Evolutionary conservation across 2,113 vertebrate species (phyloP).

Genomic region (Cottus gobio): DNA sequence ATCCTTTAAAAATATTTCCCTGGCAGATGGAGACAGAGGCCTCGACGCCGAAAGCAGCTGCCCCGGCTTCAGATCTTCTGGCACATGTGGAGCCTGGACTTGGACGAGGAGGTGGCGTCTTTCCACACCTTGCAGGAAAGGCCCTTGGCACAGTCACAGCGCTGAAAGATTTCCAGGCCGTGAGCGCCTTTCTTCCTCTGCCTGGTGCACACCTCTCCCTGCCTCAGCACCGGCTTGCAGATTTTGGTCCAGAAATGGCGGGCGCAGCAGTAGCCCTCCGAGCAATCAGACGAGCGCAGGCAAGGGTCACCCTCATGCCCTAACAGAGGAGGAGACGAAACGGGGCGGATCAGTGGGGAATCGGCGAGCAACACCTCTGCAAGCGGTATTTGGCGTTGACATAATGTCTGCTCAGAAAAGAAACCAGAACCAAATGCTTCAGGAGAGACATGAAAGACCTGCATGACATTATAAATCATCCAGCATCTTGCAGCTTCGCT

Average conservation of each 20-base stretch:
- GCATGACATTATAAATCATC: constrained; percentile 23
- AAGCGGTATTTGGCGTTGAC: not conserved
- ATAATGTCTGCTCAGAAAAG: constrained; percentile 3
- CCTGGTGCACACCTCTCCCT: constrained; percentile 94
- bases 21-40: constrained; percentile 65
- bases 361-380: not conserved
- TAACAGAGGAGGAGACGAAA: constrained; percentile 56
- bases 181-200: constrained; percentile 95
- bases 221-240: constrained; percentile 94
- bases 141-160: constrained; percentile 96
- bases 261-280: constrained; percentile 93
- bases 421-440: constrained; percentile 34
- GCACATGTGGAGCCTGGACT: constrained; percentile 97
- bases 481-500: constrained; percentile 17
- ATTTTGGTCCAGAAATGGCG: constrained; percentile 99
- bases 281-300: constrained; percentile 92
- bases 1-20: constrained; percentile 58
- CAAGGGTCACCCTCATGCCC: constrained; percentile 94
- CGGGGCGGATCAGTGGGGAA: not conserved
- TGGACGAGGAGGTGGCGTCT: constrained; percentile 95
- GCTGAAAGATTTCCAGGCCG: constrained; percentile 94
- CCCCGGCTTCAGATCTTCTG: constrained; percentile 90
- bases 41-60: constrained; percentile 49
- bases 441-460: constrained; percentile 28
- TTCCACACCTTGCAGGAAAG: constrained; percentile 98